Conservation (phyloP, 2,797 vertebrate species). For the Mastacembelus armatus region DNA sequence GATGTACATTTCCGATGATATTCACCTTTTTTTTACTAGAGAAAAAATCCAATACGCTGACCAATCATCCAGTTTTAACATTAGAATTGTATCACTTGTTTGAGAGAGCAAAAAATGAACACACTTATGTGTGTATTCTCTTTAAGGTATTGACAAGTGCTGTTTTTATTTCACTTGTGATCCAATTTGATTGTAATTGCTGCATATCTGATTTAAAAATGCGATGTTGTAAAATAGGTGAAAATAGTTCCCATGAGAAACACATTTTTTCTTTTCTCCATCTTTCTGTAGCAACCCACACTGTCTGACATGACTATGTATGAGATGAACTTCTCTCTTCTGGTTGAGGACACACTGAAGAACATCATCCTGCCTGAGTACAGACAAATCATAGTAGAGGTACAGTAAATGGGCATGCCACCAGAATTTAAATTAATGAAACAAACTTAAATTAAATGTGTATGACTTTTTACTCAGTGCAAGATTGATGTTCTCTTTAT, state of each 20-base stretch:
- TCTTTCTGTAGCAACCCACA: constrained; percentile 90
- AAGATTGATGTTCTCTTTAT: background rate
- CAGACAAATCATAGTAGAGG: constrained; percentile 97
- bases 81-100: background rate
- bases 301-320: constrained; percentile 99
- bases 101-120: background rate
- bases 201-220: background rate
- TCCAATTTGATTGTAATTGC: background rate
- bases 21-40: too few relatives aligned
- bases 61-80: too few relatives aligned
- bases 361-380: constrained; percentile 94
- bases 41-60: too few relatives aligned
- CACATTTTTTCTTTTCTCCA: background rate
- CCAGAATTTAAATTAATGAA: too few relatives aligned
- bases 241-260: background rate
- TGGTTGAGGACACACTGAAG: constrained; percentile 95
- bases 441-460: too few relatives aligned
- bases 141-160: background rate
- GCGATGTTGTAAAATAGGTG: background rate
- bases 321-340: constrained; percentile 99
- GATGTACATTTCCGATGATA: too few relatives aligned
- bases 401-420: too few relatives aligned
- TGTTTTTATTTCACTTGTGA: background rate
- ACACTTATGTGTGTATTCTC: too few relatives aligned
- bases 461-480: constrained; percentile 4